Conservation (phyloP, 2,888 invertebrate species). For the Liposcelis brunnea region DNA sequence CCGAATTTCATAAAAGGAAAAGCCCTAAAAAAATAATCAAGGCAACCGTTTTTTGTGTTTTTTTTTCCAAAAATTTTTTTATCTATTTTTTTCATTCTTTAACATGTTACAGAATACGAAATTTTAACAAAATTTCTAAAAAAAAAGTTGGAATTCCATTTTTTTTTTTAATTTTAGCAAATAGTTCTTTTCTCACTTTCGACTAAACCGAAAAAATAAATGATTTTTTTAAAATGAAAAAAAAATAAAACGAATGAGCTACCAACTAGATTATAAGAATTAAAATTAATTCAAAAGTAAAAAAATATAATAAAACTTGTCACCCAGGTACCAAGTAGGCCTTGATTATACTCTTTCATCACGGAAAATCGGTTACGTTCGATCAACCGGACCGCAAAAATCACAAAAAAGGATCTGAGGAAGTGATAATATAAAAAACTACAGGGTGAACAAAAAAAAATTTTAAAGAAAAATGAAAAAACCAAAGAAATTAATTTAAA, state of each 20-base stretch:
- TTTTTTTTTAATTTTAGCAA: constrained; percentile 9
- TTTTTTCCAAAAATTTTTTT: constrained; percentile 10
- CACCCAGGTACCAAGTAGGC: too few species aligned
- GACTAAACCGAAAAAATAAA: constrained; percentile 8
- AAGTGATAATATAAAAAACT: constrained; percentile 1
- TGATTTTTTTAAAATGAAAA: constrained; percentile 8
- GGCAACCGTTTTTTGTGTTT: constrained; percentile 15
- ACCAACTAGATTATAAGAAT: constrained; percentile 11
- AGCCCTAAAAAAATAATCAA: constrained; percentile 16
- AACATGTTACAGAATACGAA: constrained; percentile 5
- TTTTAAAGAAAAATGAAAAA: constrained; percentile 2
- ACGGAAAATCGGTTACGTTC: constrained; percentile 12
- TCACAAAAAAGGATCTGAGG: too few species aligned
- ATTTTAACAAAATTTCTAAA: not conserved
- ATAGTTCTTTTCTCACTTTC: constrained; percentile 11
- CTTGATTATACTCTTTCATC: too few species aligned
- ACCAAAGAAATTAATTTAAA: not conserved
- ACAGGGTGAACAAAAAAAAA: constrained; percentile 4
- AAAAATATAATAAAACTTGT: too few species aligned
- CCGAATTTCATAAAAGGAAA: too few species aligned
- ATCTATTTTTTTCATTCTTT: constrained; percentile 11
- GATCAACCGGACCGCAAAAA: too few species aligned
- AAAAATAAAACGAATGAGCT: constrained; percentile 5
- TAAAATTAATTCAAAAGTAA: constrained; percentile 4
- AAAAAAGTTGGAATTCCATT: constrained; percentile 11